Conservation (phyloP, 2,888 invertebrate species). For the Nemotelus nigrinus region DNA sequence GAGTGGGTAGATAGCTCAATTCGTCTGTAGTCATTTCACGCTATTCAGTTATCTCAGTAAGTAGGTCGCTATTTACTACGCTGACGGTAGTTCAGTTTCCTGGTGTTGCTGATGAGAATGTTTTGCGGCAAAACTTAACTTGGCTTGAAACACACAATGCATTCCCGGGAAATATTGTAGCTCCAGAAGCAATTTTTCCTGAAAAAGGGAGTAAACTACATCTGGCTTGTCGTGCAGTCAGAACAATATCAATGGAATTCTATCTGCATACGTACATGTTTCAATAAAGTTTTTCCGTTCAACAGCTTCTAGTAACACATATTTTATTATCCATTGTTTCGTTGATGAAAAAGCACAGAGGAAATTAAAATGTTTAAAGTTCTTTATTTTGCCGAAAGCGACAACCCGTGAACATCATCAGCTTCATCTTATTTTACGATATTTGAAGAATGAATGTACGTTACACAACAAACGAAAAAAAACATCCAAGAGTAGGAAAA, state of each 20-base stretch:
- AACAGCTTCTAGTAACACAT: too few species aligned
- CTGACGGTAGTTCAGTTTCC: background rate
- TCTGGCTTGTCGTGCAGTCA: too few species aligned
- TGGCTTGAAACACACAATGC: too few species aligned
- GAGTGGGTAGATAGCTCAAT: constrained; percentile 7
- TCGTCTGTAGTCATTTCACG: constrained; percentile 32
- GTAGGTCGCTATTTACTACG: constrained; percentile 19
- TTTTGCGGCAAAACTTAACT: too few species aligned
- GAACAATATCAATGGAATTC: too few species aligned
- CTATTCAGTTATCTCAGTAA: constrained; percentile 32
- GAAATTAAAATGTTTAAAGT: background rate
- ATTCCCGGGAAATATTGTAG: too few species aligned
- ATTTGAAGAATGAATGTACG: background rate
- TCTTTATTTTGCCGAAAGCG: background rate
- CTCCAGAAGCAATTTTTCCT: too few species aligned
- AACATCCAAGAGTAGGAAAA: constrained; percentile 12
- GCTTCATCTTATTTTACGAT: background rate
- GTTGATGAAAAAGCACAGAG: too few species aligned
- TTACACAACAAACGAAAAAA: background rate
- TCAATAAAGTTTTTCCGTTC: too few species aligned
- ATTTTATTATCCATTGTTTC: too few species aligned
- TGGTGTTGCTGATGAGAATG: constrained; percentile 1
- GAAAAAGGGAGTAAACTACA: too few species aligned
- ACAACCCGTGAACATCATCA: background rate
- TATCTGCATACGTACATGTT: too few species aligned